Conservation (phyloP, 1,140 invertebrate species). For the Drosophila arawakana region DNA sequence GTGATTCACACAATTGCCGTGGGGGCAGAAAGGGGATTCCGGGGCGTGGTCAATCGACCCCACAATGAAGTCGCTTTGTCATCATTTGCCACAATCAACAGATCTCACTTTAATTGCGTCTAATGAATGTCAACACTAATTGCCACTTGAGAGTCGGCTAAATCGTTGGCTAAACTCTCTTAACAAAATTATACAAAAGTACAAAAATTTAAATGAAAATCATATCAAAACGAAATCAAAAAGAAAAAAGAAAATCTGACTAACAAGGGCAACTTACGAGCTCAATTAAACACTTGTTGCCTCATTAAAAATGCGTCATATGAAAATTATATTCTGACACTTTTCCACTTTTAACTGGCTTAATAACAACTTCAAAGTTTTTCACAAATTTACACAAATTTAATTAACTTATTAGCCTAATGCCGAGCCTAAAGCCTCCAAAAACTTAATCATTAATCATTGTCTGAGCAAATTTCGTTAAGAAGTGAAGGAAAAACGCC, state of each 20-base stretch:
- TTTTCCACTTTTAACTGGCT: slow-evolving; percentile 45
- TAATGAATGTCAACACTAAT: slow-evolving; percentile 80
- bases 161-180: slow-evolving; percentile 17
- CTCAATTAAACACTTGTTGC: slow-evolving; percentile 5
- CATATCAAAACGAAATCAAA: slow-evolving; percentile 12
- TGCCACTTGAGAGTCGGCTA: slow-evolving; percentile 43
- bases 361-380: slow-evolving; percentile 38
- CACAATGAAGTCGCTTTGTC: slow-evolving; percentile 50
- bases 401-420: slow-evolving; percentile 60
- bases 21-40: slow-evolving; percentile 22
- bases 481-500: neutral
- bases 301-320: slow-evolving; percentile 18
- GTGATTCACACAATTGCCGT: slow-evolving; percentile 58
- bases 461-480: too few species aligned
- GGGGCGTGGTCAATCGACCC: slow-evolving; percentile 36
- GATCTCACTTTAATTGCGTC: slow-evolving; percentile 78
- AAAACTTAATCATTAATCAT: slow-evolving; percentile 26
- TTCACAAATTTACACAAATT: slow-evolving; percentile 12
- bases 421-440: slow-evolving; percentile 35
- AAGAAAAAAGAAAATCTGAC: slow-evolving; percentile 26
- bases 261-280: slow-evolving; percentile 10
- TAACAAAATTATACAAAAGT: slow-evolving; percentile 4
- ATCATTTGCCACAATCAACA: slow-evolving; percentile 56
- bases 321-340: slow-evolving; percentile 16
- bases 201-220: slow-evolving; percentile 9